Evolutionary conservation across 2,113 vertebrate species (phyloP).

Genomic region (Pterophyllum scalare): DNA sequence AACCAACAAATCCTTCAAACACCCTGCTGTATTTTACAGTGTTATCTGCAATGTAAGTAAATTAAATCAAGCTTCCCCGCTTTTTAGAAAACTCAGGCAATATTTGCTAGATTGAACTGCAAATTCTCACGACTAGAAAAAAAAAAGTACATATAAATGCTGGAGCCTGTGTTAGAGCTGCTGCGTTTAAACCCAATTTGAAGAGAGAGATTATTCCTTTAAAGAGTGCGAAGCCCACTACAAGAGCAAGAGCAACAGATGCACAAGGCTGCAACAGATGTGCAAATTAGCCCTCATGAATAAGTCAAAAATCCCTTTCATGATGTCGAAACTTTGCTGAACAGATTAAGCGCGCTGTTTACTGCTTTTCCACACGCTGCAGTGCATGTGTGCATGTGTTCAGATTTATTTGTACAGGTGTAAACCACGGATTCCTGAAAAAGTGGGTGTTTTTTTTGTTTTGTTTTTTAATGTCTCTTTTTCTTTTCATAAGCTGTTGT

Average conservation of each 20-base stretch:
- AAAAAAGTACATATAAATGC: neutral
- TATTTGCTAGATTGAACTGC: neutral
- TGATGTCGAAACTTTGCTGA: conserved; percentile 18
- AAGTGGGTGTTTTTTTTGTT: neutral
- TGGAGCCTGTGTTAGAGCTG: neutral
- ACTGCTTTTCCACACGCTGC: neutral
- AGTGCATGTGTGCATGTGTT: neutral
- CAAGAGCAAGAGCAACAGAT: conserved; percentile 59
- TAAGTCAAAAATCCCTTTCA: conserved; percentile 27
- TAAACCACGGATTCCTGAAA: neutral
- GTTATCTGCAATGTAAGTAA: neutral
- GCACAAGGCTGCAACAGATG: conserved; percentile 55
- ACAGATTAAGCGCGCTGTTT: neutral
- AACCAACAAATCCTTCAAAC: conserved; percentile 11
- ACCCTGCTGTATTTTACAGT: neutral
- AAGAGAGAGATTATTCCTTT: conserved; percentile 36
- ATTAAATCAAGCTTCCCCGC: neutral
- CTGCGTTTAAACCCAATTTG: neutral
- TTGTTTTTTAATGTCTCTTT: neutral
- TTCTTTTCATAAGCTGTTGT: conserved; percentile 22
- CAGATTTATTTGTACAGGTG: neutral
- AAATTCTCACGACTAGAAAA: neutral
- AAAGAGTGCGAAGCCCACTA: conserved; percentile 5
- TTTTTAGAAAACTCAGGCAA: neutral
- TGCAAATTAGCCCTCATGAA: conserved; percentile 47